Evolutionary conservation across 2,888 invertebrate species (phyloP), one percentile per base, ranked within the genome.

Genomic region (Matsumyia berberina): DNA sequence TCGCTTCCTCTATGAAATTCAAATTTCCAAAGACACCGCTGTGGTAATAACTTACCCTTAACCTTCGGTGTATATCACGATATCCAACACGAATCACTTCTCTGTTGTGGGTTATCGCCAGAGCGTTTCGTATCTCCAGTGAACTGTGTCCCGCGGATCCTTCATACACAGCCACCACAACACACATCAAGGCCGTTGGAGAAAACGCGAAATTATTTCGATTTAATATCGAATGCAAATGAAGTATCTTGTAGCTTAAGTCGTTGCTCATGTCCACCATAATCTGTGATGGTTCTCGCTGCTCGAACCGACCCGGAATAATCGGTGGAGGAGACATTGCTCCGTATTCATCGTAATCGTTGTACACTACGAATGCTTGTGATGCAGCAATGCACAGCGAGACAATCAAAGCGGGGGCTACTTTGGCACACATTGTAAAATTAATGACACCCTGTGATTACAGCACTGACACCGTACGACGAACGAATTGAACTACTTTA

Each of bases 171-270:
- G 96, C 96, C 72, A 96, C 94, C 87, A 97, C 92, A 29, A 97
- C 96, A 87, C 96, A 96, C 89, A 95, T 94, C 78, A 96, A 92
- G 2, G 97, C 96, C 86, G 96, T 96, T 8, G 97, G 97, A 0
- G 97, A 97, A 89, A 97, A 95, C 4, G 96, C 97, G 69, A 96
- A 95, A 90, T 97, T 97, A 89, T 95, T 95, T 57, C 94, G 94
- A 90, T 95, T 95, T 88, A 94, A 93, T 91, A 94, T 94, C 88
- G 95, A 95, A 88, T 95, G 95, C 90, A 94, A 94, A 88, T 95
- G 93, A 0, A 97, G 93, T 87, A 96, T 93, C 90, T 94, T 94
- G 86, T 95, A 92, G 67, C 95, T 95, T 86, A 96, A 93, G 89
- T 94, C 94, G 90, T 97, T 97, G 49, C 96, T 95, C 42, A 95